Evolutionary conservation across 2,888 invertebrate species (phyloP).

Genomic region (Pycnomerus fuliginosus): DNA sequence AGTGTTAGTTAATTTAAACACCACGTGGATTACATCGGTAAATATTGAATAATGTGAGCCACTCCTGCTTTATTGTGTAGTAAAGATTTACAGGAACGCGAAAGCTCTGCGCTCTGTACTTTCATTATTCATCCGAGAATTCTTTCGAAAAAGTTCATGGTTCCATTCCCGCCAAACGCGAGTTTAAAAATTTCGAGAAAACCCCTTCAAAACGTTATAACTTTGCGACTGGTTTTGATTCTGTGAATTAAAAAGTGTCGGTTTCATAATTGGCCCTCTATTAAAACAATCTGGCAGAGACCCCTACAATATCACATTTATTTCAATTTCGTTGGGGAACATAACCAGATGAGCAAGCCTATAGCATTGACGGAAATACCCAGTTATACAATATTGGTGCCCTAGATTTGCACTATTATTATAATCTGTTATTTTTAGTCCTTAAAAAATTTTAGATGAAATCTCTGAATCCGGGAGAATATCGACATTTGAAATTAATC

Average conservation of each 20-base stretch:
- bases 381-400: slow-evolving; percentile 43
- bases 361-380: slow-evolving; percentile 41
- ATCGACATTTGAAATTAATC: slow-evolving; percentile 1
- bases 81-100: slow-evolving; percentile 4
- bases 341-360: slow-evolving; percentile 20
- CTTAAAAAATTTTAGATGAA: slow-evolving; percentile 4
- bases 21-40: slow-evolving; percentile 29
- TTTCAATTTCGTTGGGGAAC: slow-evolving; percentile 38
- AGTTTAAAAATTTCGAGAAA: neutral
- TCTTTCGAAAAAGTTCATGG: no score
- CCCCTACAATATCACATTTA: slow-evolving; percentile 37
- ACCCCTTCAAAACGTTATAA: neutral
- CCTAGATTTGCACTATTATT: no score
- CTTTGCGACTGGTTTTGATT: slow-evolving; percentile 15
- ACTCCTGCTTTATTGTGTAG: slow-evolving; percentile 3
- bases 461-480: slow-evolving; percentile 8
- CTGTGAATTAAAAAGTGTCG: slow-evolving; percentile 30
- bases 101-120: neutral
- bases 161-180: slow-evolving; percentile 1
- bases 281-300: slow-evolving; percentile 25
- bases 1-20: slow-evolving; percentile 22
- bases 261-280: slow-evolving; percentile 29
- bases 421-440: no score
- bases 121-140: neutral
- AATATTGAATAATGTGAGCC: slow-evolving; percentile 22